phyloP scores from a whole-genome alignment of 2,888 invertebrate genomes.

The Ochropacha duplaris region DNA sequence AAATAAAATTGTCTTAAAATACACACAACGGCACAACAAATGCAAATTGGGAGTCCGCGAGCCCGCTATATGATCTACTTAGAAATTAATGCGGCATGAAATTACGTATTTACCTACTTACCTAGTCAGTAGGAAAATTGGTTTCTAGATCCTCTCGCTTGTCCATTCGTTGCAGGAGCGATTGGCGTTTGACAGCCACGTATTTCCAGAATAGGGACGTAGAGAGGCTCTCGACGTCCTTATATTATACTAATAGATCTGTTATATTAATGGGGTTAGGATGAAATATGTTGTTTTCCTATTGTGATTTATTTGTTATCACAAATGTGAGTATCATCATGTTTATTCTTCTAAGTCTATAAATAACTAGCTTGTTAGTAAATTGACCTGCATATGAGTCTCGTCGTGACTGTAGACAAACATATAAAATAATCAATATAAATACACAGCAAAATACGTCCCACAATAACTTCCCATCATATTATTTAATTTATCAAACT shows the following conservation, averaged over 20 bases:
- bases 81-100: slow-evolving; percentile 73
- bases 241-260: slow-evolving; percentile 37
- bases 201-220: slow-evolving; percentile 19
- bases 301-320: slow-evolving; percentile 10
- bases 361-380: not conserved
- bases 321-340: slow-evolving; percentile 28
- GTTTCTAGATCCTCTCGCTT: slow-evolving; percentile 59
- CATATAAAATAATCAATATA: not conserved
- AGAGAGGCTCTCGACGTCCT: slow-evolving; percentile 19
- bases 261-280: slow-evolving; percentile 21
- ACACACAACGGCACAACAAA: slow-evolving; percentile 33
- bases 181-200: slow-evolving; percentile 64
- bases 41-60: slow-evolving; percentile 46
- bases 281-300: slow-evolving; percentile 16
- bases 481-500: slow-evolving; percentile 5
- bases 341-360: slow-evolving; percentile 11
- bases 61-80: slow-evolving; percentile 59
- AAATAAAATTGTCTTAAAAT: not conserved
- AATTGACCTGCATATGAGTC: not conserved
- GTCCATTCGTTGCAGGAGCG: slow-evolving; percentile 63
- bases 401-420: not conserved
- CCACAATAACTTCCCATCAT: not conserved
- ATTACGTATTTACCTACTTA: slow-evolving; percentile 80
- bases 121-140: slow-evolving; percentile 77
- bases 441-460: not conserved